Conservation (phyloP, 1,140 invertebrate species). For the Eumaeus atala region DNA sequence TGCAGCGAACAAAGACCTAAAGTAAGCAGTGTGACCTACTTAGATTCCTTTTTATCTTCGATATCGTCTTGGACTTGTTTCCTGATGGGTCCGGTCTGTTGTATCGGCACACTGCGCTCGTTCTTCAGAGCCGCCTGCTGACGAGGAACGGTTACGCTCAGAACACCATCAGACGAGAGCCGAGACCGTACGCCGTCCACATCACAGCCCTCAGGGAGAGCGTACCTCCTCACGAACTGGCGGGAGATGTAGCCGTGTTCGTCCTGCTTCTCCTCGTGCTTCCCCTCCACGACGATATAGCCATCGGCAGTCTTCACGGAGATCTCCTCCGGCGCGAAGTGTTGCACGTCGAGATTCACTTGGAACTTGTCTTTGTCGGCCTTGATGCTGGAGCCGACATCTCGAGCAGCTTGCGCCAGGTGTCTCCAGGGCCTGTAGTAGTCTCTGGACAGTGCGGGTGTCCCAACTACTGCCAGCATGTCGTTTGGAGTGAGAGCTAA, state of each 20-base stretch:
- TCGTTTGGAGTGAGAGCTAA: too few relatives aligned
- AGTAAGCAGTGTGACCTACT: too few relatives aligned
- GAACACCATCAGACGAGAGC: conserved; percentile 27
- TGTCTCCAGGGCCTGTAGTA: too few relatives aligned
- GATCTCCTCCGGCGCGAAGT: conserved; percentile 29
- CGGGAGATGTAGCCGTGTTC: conserved; percentile 27
- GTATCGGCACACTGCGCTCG: conserved; percentile 22
- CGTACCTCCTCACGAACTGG: conserved; percentile 28
- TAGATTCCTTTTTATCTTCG: conserved; percentile 1
- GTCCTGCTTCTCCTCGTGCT: conserved; percentile 30
- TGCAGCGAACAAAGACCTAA: too few relatives aligned
- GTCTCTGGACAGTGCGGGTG: too few relatives aligned
- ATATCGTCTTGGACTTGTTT: conserved; percentile 23
- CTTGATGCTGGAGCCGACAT: conserved; percentile 27
- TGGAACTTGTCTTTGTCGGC: conserved; percentile 25
- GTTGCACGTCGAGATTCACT: conserved; percentile 28
- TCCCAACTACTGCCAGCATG: too few relatives aligned
- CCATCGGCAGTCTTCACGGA: conserved; percentile 27
- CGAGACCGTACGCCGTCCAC: conserved; percentile 24
- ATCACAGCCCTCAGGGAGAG: conserved; percentile 24
- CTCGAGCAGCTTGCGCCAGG: neutral
- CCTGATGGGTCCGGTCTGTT: conserved; percentile 22
- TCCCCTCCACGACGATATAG: conserved; percentile 26
- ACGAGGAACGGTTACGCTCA: conserved; percentile 25
- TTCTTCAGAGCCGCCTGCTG: conserved; percentile 16